Evolutionary conservation across 2,113 vertebrate genomes (phyloP), one percentile per base, ranked within the genome.

Genomic region (Ibidorhyncha struthersii): DNA sequence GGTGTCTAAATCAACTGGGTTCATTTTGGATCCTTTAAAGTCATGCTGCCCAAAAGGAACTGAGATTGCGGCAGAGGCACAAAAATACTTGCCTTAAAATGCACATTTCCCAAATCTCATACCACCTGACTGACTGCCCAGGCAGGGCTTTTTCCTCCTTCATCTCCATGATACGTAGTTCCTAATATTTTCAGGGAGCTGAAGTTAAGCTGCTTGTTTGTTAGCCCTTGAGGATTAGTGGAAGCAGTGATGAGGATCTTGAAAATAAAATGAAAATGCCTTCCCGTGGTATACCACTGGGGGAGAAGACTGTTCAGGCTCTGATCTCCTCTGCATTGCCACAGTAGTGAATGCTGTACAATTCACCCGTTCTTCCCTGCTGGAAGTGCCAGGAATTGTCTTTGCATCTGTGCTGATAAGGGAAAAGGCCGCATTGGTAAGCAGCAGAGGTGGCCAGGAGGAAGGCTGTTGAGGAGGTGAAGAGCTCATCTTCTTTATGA

Each of bases 111-210:
- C 49, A 80, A 82, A 95, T 65, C 74, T 77, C 7, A 1, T 21
- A 10, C 20, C 19, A 30, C 25, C 67, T 66, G 34, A 43, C 38
- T 87, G 55, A 70, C 26, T 70, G 58, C 69, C 52, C 72, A 58
- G 65, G 41, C 52, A 53, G 56, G 32, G 26, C 22, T 62, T 82
- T 25, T 79, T 32, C 25, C 40, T 65, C 43, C 58, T 85, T 41
- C 19, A 25, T 47, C 32, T 80, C 58, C 20, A 1, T 40, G 38
- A 40, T 65, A 36, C 0, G 0, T 40, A 50, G 47, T 81, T 76
- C 22, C 34, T 74, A 11, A 3, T 76, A 6, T 65, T 82, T 94
- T 77, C 40, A 30, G 63, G 76, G 78, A 69, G n/a, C 19, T 89
- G 74, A 74, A 86, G 18, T 56, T 78, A 73, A 89, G 32, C 56